phyloP scores from a whole-genome alignment of 2,113 vertebrate genomes.

The Sprattus sprattus region DNA sequence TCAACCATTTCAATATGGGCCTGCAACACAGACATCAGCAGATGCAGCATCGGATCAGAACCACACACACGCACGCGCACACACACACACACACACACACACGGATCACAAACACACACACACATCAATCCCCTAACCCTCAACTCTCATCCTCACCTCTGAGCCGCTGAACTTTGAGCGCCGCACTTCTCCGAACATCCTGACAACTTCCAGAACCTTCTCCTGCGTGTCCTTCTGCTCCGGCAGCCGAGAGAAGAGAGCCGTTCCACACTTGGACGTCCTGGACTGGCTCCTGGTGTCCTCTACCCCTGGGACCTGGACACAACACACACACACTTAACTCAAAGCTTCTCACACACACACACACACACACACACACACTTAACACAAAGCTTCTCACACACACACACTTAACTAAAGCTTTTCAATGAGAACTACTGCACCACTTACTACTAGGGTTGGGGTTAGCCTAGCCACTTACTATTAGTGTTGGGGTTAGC shows the following conservation, averaged over 20 bases:
- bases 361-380: background rate
- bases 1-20: constrained; percentile 52
- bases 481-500: too few species aligned
- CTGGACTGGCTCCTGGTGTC: background rate
- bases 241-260: constrained; percentile 50
- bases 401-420: too few species aligned
- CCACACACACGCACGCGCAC: background rate
- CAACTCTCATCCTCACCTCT: constrained; percentile 33
- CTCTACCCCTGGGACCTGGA: constrained; percentile 34
- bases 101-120: background rate
- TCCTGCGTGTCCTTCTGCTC: constrained; percentile 30
- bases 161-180: constrained; percentile 41
- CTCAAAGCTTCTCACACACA: too few species aligned
- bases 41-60: too few species aligned
- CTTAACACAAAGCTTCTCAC: too few species aligned
- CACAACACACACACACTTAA: background rate
- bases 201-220: constrained; percentile 44
- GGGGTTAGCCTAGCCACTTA: too few species aligned
- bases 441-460: too few species aligned
- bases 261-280: background rate
- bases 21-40: constrained; percentile 9
- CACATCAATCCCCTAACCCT: background rate
- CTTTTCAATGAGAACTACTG: too few species aligned
- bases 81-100: background rate
- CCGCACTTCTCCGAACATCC: constrained; percentile 49